Evolutionary conservation across 2,888 invertebrate species (phyloP).

Genomic region (Caenorhabditis sp.): DNA sequence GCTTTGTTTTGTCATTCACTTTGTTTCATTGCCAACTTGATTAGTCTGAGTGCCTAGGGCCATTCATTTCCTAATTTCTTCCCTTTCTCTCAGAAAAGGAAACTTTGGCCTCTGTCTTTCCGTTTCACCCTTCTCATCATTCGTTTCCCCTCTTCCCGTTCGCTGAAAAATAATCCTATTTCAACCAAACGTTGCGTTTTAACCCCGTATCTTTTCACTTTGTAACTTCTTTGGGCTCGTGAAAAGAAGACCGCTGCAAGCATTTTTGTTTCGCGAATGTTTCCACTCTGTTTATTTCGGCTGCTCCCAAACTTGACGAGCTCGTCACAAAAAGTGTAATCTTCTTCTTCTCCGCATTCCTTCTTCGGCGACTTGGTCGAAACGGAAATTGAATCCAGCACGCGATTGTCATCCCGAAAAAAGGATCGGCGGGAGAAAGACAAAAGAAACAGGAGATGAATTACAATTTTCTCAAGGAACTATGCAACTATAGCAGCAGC

Average conservation of each 20-base stretch:
- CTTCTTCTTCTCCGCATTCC: conserved; percentile 21
- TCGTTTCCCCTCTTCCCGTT: conserved; percentile 42
- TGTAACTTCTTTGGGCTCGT: not conserved
- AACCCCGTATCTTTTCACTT: conserved; percentile 12
- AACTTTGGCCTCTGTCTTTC: conserved; percentile 20
- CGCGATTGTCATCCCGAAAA: conserved; percentile 16
- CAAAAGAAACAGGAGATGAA: conserved; percentile 31
- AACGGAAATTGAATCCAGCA: conserved; percentile 53
- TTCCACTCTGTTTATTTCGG: conserved; percentile 53
- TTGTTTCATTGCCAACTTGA: conserved; percentile 4
- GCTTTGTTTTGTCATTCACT: conserved; percentile 5
- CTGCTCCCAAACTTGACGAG: conserved; percentile 32
- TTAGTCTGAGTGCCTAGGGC: not conserved
- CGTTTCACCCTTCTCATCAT: not conserved
- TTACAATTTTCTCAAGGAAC: conserved; percentile 52
- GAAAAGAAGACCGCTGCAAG: conserved; percentile 17
- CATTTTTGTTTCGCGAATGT: conserved; percentile 34
- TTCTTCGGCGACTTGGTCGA: not conserved
- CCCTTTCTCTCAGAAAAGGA: not conserved
- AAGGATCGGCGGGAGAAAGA: not conserved
- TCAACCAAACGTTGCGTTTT: not conserved
- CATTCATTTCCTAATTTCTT: conserved; percentile 6
- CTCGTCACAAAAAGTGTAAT: conserved; percentile 54
- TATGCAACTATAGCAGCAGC: conserved; percentile 15
- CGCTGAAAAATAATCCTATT: conserved; percentile 46